A percentile compares a stretch with the other conserved stretches of the same genome.
Evolutionary conservation across 2,113 vertebrate genomes (phyloP).

Genomic region (Pygathrix nemaeus): DNA sequence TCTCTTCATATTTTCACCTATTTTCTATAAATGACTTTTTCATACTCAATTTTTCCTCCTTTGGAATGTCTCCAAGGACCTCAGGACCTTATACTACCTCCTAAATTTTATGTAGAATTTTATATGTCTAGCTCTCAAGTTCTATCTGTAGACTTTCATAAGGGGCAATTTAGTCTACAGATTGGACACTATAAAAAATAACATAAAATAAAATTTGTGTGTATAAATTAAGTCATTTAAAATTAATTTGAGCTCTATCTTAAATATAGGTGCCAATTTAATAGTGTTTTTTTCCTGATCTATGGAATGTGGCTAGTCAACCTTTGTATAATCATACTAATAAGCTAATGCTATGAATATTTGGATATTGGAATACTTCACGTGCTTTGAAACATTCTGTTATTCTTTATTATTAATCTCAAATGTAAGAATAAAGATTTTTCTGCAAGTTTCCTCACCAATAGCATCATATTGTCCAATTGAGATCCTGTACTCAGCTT

Average conservation of each 20-base stretch:
- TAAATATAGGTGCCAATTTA: background rate
- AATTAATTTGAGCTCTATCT: background rate
- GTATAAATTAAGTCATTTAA: background rate
- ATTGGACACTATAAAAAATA: background rate
- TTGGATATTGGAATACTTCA: background rate
- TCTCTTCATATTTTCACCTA: background rate
- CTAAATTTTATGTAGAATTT: background rate
- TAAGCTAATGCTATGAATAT: background rate
- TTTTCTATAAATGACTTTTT: background rate
- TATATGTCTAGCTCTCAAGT: background rate
- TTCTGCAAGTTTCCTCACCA: background rate
- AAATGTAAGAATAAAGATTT: constrained; percentile 10
- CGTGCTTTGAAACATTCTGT: background rate
- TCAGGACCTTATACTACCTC: background rate
- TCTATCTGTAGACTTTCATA: background rate
- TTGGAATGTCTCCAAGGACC: background rate
- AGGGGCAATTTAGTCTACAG: background rate
- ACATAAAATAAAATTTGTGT: background rate
- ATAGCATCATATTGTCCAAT: background rate
- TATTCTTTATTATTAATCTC: background rate
- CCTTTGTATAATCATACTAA: background rate
- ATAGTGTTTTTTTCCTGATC: background rate
- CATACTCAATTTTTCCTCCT: background rate
- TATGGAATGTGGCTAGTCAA: background rate
- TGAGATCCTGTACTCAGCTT: constrained; percentile 31